phyloP scores from a whole-genome alignment of 2,888 invertebrate species.

The Auanema sp. region DNA sequence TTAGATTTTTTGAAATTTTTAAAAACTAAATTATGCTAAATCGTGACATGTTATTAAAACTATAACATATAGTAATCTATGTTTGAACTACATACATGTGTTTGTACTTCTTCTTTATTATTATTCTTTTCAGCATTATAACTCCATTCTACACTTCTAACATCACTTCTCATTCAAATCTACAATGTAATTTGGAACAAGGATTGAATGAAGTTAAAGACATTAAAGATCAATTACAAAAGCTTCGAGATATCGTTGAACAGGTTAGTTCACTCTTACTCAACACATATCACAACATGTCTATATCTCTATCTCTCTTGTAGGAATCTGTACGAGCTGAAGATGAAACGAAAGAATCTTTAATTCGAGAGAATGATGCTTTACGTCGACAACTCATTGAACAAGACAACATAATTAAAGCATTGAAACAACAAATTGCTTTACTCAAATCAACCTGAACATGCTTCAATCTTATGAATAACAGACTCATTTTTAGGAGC shows the following conservation, averaged over 20 bases:
- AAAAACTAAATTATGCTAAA: no score
- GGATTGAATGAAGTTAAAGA: constrained; percentile 29
- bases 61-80: background rate
- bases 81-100: background rate
- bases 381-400: constrained; percentile 27
- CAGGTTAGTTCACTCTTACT: background rate
- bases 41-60: constrained; percentile 7
- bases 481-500: no score
- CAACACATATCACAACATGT: background rate
- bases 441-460: background rate
- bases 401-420: constrained; percentile 22
- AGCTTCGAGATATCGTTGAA: constrained; percentile 28
- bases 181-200: constrained; percentile 22
- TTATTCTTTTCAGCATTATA: background rate
- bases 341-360: constrained; percentile 4
- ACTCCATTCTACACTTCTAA: constrained; percentile 2
- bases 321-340: background rate
- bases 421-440: constrained; percentile 16
- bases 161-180: background rate
- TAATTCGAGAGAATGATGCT: constrained; percentile 26
- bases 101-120: background rate
- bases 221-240: constrained; percentile 28
- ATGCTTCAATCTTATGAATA: no score
- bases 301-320: constrained; percentile 2
- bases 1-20: no score